phyloP scores from a whole-genome alignment of 2,888 invertebrate genomes.

The Helleia helle region DNA sequence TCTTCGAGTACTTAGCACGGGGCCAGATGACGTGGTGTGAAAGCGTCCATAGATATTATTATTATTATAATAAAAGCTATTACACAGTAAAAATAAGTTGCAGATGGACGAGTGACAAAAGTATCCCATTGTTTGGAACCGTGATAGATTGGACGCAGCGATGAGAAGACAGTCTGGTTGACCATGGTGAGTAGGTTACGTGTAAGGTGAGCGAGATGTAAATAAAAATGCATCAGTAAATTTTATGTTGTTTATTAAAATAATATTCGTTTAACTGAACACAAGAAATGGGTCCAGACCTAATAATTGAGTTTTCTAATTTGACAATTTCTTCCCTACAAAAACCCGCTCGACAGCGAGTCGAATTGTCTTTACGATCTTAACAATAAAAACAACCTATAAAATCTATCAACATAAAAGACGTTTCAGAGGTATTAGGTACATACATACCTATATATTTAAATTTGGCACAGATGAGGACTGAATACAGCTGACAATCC shows the following conservation, averaged over 20 bases:
- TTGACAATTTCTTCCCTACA: slow-evolving; percentile 58
- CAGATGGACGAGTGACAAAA: too few relatives aligned
- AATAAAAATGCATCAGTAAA: slow-evolving; percentile 45
- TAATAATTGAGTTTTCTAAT: slow-evolving; percentile 67
- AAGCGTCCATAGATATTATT: too few relatives aligned
- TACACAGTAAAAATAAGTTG: too few relatives aligned
- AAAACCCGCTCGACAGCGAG: slow-evolving; percentile 35
- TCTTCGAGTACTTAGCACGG: too few relatives aligned
- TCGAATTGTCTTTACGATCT: slow-evolving; percentile 57
- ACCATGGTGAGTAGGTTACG: too few relatives aligned
- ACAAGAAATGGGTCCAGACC: slow-evolving; percentile 68
- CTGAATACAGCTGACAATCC: slow-evolving; percentile 22
- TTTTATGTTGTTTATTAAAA: slow-evolving; percentile 73
- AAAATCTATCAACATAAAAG: slow-evolving; percentile 70
- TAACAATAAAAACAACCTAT: slow-evolving; percentile 73
- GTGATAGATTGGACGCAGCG: too few relatives aligned
- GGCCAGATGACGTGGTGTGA: too few relatives aligned
- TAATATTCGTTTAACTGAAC: slow-evolving; percentile 74
- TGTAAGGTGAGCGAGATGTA: too few relatives aligned
- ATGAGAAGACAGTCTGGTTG: too few relatives aligned
- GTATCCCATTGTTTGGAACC: too few relatives aligned
- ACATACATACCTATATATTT: slow-evolving; percentile 24
- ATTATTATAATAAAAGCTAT: too few relatives aligned
- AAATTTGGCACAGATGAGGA: slow-evolving; percentile 7
- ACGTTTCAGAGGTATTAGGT: slow-evolving; percentile 41